A percentile compares a stretch with the other conserved stretches of the same genome.
phyloP scores from a whole-genome alignment of 2,888 invertebrate species.

The Tortricodes alternella region DNA sequence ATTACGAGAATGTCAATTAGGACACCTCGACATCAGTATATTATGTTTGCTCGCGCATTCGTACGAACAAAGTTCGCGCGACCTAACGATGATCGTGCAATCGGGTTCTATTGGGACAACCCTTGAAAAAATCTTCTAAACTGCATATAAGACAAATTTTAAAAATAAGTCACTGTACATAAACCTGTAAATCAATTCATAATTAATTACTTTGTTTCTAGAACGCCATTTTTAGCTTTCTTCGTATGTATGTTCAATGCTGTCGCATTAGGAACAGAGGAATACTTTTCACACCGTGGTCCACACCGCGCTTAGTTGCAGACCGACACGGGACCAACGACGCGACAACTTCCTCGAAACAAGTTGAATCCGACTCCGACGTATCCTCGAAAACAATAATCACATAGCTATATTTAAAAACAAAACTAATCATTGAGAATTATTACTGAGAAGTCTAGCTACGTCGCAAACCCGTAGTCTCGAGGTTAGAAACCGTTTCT shows the following conservation, averaged over 20 bases:
- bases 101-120: too few species aligned
- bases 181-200: not conserved
- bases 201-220: slow-evolving; percentile 42
- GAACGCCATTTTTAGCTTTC: slow-evolving; percentile 59
- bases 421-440: too few species aligned
- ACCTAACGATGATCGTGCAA: too few species aligned
- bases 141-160: too few species aligned
- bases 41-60: too few species aligned
- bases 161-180: not conserved
- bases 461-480: too few species aligned
- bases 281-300: slow-evolving; percentile 55
- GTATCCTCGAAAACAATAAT: not conserved
- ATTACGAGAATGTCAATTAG: too few species aligned
- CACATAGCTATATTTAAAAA: not conserved
- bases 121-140: too few species aligned
- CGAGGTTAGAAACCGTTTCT: slow-evolving; percentile 36
- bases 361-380: not conserved
- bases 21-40: too few species aligned
- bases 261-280: slow-evolving; percentile 45
- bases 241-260: slow-evolving; percentile 48
- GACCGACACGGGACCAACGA: slow-evolving; percentile 38
- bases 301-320: slow-evolving; percentile 51
- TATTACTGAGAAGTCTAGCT: too few species aligned
- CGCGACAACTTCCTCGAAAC: slow-evolving; percentile 19
- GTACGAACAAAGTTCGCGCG: too few species aligned